Conservation (phyloP, 92 coral and sea anemone genomes). For the Porites evermanni region DNA sequence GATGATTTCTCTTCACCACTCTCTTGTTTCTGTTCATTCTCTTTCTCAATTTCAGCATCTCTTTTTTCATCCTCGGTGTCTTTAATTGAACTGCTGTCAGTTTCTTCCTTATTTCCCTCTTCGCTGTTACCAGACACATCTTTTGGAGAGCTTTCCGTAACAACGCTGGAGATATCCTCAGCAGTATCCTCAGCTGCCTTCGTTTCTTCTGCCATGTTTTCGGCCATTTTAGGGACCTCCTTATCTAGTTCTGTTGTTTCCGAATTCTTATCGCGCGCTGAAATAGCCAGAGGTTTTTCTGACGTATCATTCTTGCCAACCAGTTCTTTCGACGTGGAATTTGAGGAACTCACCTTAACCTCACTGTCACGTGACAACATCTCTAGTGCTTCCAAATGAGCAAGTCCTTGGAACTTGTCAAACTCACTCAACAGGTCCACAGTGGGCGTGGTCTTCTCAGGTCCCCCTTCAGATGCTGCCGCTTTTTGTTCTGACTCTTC, state of each 20-base stretch:
- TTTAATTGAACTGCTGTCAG: background rate
- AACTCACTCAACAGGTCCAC: constrained; percentile 89
- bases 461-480: constrained; percentile 39
- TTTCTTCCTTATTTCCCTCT: background rate
- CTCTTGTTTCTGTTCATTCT: background rate
- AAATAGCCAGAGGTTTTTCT: background rate
- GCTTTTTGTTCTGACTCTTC: constrained; percentile 87
- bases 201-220: background rate
- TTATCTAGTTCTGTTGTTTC: constrained; percentile 20
- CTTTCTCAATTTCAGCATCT: constrained; percentile 1
- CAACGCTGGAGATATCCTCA: background rate
- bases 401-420: constrained; percentile 94
- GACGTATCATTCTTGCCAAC: constrained; percentile 2
- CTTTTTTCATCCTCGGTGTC: constrained; percentile 6
- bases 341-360: constrained; percentile 14
- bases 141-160: background rate
- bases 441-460: constrained; percentile 62
- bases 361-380: constrained; percentile 93
- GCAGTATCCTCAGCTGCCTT: background rate
- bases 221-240: background rate
- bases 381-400: constrained; percentile 97
- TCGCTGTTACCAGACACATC: background rate
- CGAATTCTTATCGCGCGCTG: constrained; percentile 15
- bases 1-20: background rate
- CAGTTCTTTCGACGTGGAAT: constrained; percentile 73